These are phyloP conservation scores for Radopholus similis DNA, from an alignment of 1,140 invertebrate species.

Conservation along the genomic window DNA sequence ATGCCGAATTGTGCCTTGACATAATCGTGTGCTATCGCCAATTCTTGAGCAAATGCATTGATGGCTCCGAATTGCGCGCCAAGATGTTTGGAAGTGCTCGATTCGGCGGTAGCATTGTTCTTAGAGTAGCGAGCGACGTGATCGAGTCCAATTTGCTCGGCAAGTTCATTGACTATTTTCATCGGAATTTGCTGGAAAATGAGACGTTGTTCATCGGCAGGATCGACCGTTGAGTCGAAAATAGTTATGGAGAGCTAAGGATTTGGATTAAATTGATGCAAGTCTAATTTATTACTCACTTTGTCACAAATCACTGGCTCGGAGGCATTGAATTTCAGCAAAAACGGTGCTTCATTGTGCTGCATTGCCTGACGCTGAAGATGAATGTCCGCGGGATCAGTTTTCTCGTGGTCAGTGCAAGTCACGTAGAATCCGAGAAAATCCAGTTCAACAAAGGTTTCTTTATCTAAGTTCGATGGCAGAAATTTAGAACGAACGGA, in stretches of 20 bases:
- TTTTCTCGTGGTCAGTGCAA: conserved; percentile 17
- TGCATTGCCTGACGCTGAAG: conserved; percentile 27
- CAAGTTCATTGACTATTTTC: conserved; percentile 36
- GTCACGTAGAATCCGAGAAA: conserved; percentile 44
- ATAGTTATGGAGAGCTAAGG: conserved; percentile 31
- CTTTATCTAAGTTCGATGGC: conserved; percentile 32
- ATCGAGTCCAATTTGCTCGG: conserved; percentile 43
- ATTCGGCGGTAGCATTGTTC: conserved; percentile 21
- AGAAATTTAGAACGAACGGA: conserved; percentile 10
- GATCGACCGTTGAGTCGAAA: conserved; percentile 39
- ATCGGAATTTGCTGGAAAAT: conserved; percentile 33
- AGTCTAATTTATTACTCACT: conserved; percentile 19
- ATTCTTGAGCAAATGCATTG: conserved; percentile 31
- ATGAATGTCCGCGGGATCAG: conserved; percentile 11
- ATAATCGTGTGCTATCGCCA: conserved; percentile 26
- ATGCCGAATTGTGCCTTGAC: conserved; percentile 22
- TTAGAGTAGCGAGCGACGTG: conserved; percentile 40
- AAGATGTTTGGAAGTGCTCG: conserved; percentile 39
- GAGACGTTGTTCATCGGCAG: conserved; percentile 19
- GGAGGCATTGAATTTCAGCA: conserved; percentile 37
- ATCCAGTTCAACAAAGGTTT: conserved; percentile 41
- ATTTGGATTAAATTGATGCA: not conserved
- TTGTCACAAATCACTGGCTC: conserved; percentile 28
- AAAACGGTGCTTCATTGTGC: conserved; percentile 27
- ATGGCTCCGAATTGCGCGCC: conserved; percentile 36